Evolutionary conservation across 2,113 vertebrate species (phyloP).

Genomic region (Petromus typicus): DNA sequence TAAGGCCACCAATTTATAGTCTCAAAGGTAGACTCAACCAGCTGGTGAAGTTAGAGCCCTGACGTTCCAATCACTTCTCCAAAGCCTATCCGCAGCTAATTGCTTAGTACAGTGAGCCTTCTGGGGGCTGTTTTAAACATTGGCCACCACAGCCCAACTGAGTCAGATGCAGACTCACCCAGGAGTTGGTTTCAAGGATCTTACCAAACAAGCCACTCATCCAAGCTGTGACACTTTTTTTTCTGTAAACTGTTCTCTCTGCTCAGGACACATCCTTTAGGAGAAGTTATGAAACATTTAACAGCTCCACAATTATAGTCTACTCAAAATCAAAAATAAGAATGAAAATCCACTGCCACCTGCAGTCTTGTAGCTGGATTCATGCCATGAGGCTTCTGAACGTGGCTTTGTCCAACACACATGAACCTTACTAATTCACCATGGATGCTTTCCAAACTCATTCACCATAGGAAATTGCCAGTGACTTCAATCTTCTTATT

Average conservation of each 20-base stretch:
- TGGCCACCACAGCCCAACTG: neutral
- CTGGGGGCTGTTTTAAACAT: neutral
- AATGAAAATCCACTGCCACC: neutral
- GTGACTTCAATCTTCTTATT: neutral
- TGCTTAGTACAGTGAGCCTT: neutral
- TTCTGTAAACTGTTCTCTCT: neutral
- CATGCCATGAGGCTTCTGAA: neutral
- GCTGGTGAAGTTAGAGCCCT: neutral
- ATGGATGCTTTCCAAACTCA: neutral
- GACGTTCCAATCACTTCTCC: neutral
- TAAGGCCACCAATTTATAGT: neutral
- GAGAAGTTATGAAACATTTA: neutral
- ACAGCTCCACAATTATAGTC: no score
- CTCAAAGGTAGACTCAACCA: neutral
- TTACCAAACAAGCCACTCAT: neutral
- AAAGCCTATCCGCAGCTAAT: neutral
- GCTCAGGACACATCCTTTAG: neutral
- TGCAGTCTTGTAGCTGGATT: accelerated
- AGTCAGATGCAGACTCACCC: neutral
- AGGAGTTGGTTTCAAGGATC: conserved; percentile 2
- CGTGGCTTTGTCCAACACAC: neutral
- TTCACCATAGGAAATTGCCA: neutral
- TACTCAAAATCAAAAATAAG: neutral
- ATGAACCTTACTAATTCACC: neutral
- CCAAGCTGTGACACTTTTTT: neutral